Conservation (phyloP, 30 jellyfish, hydroid and myxozoan genomes). For the Nemopilema nomurai region DNA sequence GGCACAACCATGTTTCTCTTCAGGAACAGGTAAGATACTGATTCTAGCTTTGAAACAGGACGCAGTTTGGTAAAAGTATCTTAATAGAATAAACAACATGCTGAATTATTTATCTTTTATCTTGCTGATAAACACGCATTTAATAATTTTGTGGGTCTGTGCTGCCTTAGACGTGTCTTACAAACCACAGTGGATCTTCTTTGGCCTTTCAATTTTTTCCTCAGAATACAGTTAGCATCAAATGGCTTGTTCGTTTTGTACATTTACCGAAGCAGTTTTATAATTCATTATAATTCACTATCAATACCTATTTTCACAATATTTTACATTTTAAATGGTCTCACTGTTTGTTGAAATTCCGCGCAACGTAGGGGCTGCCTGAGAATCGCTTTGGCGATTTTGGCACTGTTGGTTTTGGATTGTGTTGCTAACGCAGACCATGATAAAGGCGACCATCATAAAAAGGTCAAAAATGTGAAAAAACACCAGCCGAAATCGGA, state of each 20-base stretch:
- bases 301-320: too few species aligned
- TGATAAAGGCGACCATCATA: constrained; percentile 16
- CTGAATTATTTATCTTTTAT: background rate
- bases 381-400: constrained; percentile 10
- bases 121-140: background rate
- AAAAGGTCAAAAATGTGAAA: constrained; percentile 4
- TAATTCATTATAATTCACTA: too few species aligned
- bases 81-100: background rate
- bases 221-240: too few species aligned
- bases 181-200: too few species aligned
- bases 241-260: too few species aligned
- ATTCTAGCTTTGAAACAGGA: background rate
- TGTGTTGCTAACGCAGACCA: constrained; percentile 19
- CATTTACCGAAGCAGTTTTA: too few species aligned
- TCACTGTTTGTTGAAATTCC: background rate
- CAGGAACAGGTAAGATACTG: background rate
- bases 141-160: too few species aligned
- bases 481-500: constrained; percentile 9
- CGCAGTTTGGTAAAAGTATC: background rate
- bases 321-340: too few species aligned
- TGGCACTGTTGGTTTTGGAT: constrained; percentile 7
- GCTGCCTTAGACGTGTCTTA: too few species aligned
- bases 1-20: background rate
- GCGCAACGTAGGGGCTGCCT: constrained; percentile 2
- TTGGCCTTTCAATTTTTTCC: too few species aligned